phyloP scores from a whole-genome alignment of 1,140 invertebrate genomes.

The Drosophila sturtevanti region DNA sequence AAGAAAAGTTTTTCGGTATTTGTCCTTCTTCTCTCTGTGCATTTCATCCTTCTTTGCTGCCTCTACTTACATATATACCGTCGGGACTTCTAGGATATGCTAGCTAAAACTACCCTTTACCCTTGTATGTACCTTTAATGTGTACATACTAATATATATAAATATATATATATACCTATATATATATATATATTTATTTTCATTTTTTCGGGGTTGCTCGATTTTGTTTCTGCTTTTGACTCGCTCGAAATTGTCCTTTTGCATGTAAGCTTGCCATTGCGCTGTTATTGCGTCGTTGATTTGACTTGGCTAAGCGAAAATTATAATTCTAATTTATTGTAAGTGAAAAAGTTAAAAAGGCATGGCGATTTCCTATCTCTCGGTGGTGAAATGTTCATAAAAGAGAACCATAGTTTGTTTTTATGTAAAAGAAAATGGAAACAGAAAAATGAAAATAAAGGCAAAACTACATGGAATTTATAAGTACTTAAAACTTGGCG shows the following conservation, averaged over 20 bases:
- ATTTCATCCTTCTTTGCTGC: slow-evolving; percentile 31
- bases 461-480: too few relatives aligned
- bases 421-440: not conserved
- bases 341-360: slow-evolving; percentile 58
- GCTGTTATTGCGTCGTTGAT: slow-evolving; percentile 75
- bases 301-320: slow-evolving; percentile 65
- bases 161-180: slow-evolving; percentile 1
- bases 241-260: slow-evolving; percentile 54
- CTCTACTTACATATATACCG: not conserved
- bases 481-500: too few relatives aligned
- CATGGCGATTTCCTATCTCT: slow-evolving; percentile 34
- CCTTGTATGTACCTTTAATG: too few relatives aligned
- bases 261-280: slow-evolving; percentile 64
- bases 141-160: slow-evolving; percentile 25
- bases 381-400: slow-evolving; percentile 11
- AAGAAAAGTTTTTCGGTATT: slow-evolving; percentile 67
- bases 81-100: slow-evolving; percentile 13
- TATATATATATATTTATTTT: not conserved
- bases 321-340: slow-evolving; percentile 76
- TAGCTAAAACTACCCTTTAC: slow-evolving; percentile 49
- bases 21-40: slow-evolving; percentile 19
- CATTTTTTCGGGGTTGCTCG: slow-evolving; percentile 54
- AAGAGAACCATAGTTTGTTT: slow-evolving; percentile 9
- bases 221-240: not conserved
- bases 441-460: not conserved